Evolutionary conservation across 2,888 invertebrate species (phyloP).

Genomic region (Dryococelus australis): DNA sequence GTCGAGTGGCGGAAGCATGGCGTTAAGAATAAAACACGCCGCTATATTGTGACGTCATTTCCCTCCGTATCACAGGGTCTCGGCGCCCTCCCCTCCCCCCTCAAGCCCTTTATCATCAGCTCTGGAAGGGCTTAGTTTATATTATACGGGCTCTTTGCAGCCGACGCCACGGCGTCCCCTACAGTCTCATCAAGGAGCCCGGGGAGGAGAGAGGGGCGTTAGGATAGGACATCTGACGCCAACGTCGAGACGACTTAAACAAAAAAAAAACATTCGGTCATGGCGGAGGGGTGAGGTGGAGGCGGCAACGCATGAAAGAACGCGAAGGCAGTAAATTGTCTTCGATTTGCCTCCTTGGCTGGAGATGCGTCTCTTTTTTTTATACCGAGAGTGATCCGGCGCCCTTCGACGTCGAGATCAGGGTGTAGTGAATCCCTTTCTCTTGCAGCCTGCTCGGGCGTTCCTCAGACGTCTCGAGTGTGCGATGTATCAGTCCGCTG

Average conservation of each 20-base stretch:
- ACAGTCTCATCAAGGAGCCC: neutral
- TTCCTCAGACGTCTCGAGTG: neutral
- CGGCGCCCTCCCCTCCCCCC: neutral
- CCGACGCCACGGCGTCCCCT: conserved; percentile 11
- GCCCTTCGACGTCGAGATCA: conserved; percentile 13
- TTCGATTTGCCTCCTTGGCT: conserved; percentile 24
- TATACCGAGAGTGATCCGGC: neutral
- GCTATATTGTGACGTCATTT: neutral
- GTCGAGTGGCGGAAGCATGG: neutral
- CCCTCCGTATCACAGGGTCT: neutral
- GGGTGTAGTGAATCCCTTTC: neutral
- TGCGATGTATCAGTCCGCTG: neutral
- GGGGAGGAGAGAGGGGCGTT: neutral
- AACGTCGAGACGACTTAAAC: conserved; percentile 18
- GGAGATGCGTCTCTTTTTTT: neutral
- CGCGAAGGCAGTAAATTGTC: conserved; percentile 23
- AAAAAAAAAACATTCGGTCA: neutral
- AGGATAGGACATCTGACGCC: neutral
- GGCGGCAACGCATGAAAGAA: neutral
- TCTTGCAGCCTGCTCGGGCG: neutral
- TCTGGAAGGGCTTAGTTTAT: conserved; percentile 10
- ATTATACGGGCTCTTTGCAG: conserved; percentile 6
- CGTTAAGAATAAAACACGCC: neutral
- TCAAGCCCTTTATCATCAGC: neutral
- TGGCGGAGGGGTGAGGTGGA: neutral